These are phyloP conservation scores for Rotaria sp. DNA, from an alignment of 2,888 invertebrate species.

Conservation along the genomic window DNA sequence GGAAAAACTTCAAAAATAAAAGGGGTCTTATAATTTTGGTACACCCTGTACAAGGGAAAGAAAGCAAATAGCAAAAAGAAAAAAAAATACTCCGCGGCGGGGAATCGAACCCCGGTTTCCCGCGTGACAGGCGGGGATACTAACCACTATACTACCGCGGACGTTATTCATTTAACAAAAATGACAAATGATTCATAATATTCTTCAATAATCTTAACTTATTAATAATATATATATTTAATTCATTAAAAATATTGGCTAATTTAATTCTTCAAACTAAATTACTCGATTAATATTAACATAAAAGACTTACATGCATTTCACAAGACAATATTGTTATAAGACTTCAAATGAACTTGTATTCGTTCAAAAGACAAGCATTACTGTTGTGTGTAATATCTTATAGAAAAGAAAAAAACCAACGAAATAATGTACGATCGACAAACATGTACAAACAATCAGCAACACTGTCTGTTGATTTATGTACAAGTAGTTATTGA, in stretches of 20 bases:
- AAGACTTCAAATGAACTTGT: neutral
- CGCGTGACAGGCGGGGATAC: constrained; percentile 24
- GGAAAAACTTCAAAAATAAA: no score
- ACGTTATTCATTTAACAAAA: neutral
- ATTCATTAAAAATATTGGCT: no score
- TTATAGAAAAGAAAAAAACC: no score
- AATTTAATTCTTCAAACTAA: no score
- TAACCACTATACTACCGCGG: constrained; percentile 22
- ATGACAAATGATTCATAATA: neutral
- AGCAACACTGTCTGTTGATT: neutral
- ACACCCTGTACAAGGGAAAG: no score
- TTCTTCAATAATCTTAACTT: neutral
- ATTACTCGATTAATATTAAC: neutral
- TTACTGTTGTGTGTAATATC: neutral
- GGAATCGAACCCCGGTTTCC: constrained; percentile 24
- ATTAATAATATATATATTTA: neutral
- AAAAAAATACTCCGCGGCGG: constrained; percentile 5
- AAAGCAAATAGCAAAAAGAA: neutral
- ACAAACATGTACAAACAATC: neutral
- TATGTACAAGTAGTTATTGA: neutral
- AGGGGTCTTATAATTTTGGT: no score
- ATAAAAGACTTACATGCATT: neutral
- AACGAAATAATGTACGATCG: no score
- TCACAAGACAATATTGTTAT: neutral
- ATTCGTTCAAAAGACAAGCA: neutral